phyloP scores from a whole-genome alignment of 2,797 vertebrate genomes.

The Periparus ater region DNA sequence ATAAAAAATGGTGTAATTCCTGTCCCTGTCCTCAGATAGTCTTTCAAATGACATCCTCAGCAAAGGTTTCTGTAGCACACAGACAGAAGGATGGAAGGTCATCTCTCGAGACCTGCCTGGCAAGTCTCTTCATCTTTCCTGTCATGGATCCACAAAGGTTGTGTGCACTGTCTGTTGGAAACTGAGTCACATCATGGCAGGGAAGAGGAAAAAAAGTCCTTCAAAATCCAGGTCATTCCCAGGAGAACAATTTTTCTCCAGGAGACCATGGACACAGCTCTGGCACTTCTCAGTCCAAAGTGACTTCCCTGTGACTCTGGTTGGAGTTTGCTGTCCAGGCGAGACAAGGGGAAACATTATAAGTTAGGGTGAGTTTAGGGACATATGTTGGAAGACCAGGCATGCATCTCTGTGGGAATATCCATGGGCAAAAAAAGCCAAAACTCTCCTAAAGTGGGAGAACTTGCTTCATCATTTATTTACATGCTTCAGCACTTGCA shows the following conservation, averaged over 20 bases:
- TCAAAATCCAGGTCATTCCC: not conserved
- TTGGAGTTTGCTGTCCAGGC: not conserved
- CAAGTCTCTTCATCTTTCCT: not conserved
- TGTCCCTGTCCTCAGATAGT: not conserved
- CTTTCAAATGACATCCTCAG: not conserved
- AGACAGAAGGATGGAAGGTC: not conserved
- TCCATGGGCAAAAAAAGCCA: not conserved
- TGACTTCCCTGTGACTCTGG: not conserved
- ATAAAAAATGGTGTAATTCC: not conserved
- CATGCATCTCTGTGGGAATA: not conserved
- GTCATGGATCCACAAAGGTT: not conserved
- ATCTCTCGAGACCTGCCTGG: not conserved
- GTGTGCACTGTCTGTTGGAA: not conserved
- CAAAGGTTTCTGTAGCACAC: not conserved
- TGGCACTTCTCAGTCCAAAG: not conserved
- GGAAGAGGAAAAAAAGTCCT: not conserved
- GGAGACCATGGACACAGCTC: not conserved
- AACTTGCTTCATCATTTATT: constrained; percentile 6
- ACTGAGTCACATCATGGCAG: not conserved
- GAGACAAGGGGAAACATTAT: not conserved
- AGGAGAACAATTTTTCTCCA: not conserved
- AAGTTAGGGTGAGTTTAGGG: not conserved
- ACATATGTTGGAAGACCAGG: not conserved
- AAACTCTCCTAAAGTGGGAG: not conserved
- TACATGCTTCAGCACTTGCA: not conserved